Evolutionary conservation across 2,888 invertebrate species (phyloP).

Genomic region (Metopia argyrocephala): DNA sequence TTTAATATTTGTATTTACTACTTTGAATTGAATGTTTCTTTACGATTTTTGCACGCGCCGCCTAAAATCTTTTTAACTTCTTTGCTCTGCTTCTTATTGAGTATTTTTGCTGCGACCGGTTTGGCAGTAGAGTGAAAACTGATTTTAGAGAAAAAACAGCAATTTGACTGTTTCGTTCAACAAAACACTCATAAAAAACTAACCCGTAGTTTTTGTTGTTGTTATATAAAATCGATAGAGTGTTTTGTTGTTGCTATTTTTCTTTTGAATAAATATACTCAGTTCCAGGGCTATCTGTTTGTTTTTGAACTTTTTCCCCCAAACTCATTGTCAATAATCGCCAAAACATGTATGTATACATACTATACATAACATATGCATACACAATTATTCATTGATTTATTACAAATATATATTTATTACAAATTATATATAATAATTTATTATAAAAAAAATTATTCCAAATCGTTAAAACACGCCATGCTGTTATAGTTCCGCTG

Average conservation of each 20-base stretch:
- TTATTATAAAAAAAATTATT: no score
- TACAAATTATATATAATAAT: no score
- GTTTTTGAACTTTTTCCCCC: background rate
- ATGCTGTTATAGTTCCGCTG: no score
- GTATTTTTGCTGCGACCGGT: conserved; percentile 65
- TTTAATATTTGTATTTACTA: conserved; percentile 26
- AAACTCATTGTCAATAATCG: conserved; percentile 14
- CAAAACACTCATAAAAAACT: conserved; percentile 35
- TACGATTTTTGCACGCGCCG: conserved; percentile 19
- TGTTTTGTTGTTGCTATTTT: conserved; percentile 36
- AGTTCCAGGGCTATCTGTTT: no score
- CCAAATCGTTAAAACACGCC: no score
- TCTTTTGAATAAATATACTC: conserved; percentile 64
- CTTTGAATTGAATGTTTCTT: conserved; percentile 5
- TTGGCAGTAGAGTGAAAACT: conserved; percentile 73
- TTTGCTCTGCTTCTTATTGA: background rate
- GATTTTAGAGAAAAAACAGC: conserved; percentile 54
- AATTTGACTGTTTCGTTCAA: conserved; percentile 55
- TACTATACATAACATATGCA: no score
- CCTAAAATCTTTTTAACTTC: conserved; percentile 12
- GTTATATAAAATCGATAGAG: background rate
- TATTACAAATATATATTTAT: no score
- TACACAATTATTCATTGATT: no score
- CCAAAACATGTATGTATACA: no score
- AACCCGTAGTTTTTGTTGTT: conserved; percentile 13